Evolutionary conservation across 2,888 invertebrate species (phyloP).

Genomic region (Laspeyria flexula): DNA sequence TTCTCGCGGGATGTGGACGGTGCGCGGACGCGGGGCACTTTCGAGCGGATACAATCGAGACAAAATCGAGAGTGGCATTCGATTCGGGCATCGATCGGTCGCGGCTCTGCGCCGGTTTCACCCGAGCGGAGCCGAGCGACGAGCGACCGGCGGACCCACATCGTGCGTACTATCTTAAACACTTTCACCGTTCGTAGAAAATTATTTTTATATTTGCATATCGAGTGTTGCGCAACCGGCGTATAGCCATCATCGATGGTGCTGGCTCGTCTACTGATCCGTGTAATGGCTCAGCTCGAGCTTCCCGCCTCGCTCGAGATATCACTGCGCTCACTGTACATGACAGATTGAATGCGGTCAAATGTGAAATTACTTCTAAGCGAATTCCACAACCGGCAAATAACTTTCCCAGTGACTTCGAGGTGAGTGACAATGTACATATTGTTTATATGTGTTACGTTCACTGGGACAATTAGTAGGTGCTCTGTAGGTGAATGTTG

Average conservation of each 20-base stretch:
- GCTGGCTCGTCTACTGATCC: constrained; percentile 14
- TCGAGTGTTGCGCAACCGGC: constrained; percentile 50
- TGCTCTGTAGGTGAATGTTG: no score
- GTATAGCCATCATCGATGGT: background rate
- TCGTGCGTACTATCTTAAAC: constrained; percentile 24
- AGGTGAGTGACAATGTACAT: background rate
- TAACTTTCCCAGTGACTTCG: background rate
- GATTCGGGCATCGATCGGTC: constrained; percentile 40
- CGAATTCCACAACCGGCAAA: constrained; percentile 9
- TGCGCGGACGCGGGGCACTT: constrained; percentile 37
- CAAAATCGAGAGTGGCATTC: constrained; percentile 71
- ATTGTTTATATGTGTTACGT: background rate
- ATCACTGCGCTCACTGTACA: constrained; percentile 15
- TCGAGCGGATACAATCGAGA: constrained; percentile 42
- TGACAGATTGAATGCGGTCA: constrained; percentile 36
- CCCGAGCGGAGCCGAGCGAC: constrained; percentile 14
- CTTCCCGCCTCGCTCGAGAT: constrained; percentile 19
- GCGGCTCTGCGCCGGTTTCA: constrained; percentile 32
- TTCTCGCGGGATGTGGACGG: constrained; percentile 30
- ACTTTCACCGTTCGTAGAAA: constrained; percentile 69
- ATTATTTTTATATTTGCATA: constrained; percentile 58
- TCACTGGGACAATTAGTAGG: no score
- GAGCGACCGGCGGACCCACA: constrained; percentile 23
- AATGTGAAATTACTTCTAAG: constrained; percentile 40
- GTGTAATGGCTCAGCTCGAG: constrained; percentile 30